Base-by-base conservation (phyloP, 2,888 invertebrate genomes). In the Leucozona laternaria region DNA sequence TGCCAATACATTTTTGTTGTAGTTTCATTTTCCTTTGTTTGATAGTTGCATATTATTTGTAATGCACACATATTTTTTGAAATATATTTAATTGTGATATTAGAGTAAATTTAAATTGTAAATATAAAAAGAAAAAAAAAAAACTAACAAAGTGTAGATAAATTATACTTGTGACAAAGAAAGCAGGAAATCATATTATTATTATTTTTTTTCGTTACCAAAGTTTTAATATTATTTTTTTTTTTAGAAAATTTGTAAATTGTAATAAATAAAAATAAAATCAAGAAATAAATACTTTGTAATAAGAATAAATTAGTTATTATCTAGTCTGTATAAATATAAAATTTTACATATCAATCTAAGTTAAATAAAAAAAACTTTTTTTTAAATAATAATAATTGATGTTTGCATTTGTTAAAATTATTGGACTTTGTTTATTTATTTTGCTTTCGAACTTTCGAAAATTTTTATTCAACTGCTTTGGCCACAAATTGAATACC, bases 1-100 rank as follows among this genome's bases (percentile, higher is more conserved):
- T 92, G 92, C 92, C 92, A 92, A 91, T 90, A 79, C 53, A 53
- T 66, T 57, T 73, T 72, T 76, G 31, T 43, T 85, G 66, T 20
- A 43, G 43, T 71, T 73, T 81, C 37, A 48, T 50, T 40, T 68
- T 34, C 6, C 25, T 82, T 78, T 78, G 40, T 50, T 45, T 71
- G 20, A 58, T 25, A 25, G 50, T 53, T 28, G 53, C 53, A 25
- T 25, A 28, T 4, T 7, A 15, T 28, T 48, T 62, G 57, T 34
- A 48, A 48, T 40, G 55, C 60, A 70, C 53, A 75, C 48, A 45
- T 37, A 13, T 58, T 60, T 58, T 60, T 45, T 28, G 13, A 31
- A 40, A 25, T 25, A 40, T 60, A 25, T 25, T 22, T 60, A 48
- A 76, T 62, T 22, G 86, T 86, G 86, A 86, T 86, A 86, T 70